Base-by-base conservation (phyloP, 2,797 vertebrate species). In the Danio tinwini region DNA sequence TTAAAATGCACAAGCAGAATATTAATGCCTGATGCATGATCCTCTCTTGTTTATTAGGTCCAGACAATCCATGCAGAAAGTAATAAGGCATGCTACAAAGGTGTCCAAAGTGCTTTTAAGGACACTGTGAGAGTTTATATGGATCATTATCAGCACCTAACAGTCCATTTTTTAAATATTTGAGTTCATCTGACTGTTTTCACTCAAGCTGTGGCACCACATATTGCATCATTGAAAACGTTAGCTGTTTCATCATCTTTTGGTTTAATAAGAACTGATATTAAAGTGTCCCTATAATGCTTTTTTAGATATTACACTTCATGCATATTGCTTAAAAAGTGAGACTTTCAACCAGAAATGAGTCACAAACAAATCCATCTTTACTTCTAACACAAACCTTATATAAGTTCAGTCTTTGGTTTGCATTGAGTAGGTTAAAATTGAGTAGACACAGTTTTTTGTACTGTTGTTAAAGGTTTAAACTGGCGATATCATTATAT, bases 1-100 rank as follows among this genome's bases (percentile, higher is more conserved):
- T 29, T 65, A 56, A 65, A 76, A 65, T 67, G 47, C 68, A 65
- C 42, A 64, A 56, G n/a, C 52, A 17, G 52, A 73, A 42, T 47
- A 80, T 72, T 17, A 63, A 70, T 55, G 50, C 59, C n/a, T 4
- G 21, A 49, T 42, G 21, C 29, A 17, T 45, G 17, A 17, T 29
- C 44, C 8, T 76, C 72, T 82, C 5, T 8, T 39, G 10, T 6
- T 65, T n/a, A 37, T 67, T 40, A 40, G 49, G 21, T 29, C 39
- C 61, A 61, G 49, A 19, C 9, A 47, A 74, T 52, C 53, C 61
- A 55, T 59, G 16, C 16, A 65, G 19, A 29, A 59, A 37, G 10
- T 44, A 63, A 70, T 47, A 29, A 59, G n/a, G 61, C 63, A 39
- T 21, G 37, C 14, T 37, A 13, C 3, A 29, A 67, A 37, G 37